Conservation (phyloP, 2,888 invertebrate genomes). For the Perithous albicinctus region DNA sequence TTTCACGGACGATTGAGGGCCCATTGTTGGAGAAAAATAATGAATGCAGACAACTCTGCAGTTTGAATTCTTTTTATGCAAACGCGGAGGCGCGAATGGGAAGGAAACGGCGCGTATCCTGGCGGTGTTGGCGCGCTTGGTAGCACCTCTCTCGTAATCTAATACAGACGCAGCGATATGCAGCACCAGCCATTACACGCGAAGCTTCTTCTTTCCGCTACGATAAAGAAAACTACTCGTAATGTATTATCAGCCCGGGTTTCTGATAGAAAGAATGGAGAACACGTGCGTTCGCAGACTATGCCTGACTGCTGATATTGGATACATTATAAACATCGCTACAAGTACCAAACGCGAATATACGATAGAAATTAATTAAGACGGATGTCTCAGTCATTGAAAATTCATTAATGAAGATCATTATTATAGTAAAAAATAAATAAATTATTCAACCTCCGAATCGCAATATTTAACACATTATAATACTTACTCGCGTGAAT, state of each 20-base stretch:
- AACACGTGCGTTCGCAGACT: constrained; percentile 17
- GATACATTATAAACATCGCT: background rate
- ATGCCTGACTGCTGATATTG: background rate
- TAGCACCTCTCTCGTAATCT: constrained; percentile 55
- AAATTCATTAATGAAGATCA: background rate
- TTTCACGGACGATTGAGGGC: background rate
- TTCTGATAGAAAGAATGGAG: background rate
- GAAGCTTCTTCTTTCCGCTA: constrained; percentile 53
- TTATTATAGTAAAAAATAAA: background rate
- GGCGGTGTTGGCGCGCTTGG: constrained; percentile 38
- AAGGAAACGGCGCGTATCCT: constrained; percentile 64
- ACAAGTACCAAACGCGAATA: background rate
- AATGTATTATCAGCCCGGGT: constrained; percentile 23
- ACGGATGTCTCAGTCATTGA: background rate
- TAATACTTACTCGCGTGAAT: too few species aligned
- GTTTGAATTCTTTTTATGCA: background rate
- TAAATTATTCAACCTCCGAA: background rate
- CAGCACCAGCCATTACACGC: constrained; percentile 23
- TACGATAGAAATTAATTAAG: background rate
- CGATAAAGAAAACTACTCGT: constrained; percentile 44
- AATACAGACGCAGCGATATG: constrained; percentile 51
- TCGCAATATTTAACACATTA: background rate
- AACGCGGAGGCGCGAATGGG: constrained; percentile 34
- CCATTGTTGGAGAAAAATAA: background rate
- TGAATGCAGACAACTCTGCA: background rate